These are phyloP conservation scores for Anagyrus pseudococci DNA, from an alignment of 2,888 invertebrate species.

Conservation along the genomic window DNA sequence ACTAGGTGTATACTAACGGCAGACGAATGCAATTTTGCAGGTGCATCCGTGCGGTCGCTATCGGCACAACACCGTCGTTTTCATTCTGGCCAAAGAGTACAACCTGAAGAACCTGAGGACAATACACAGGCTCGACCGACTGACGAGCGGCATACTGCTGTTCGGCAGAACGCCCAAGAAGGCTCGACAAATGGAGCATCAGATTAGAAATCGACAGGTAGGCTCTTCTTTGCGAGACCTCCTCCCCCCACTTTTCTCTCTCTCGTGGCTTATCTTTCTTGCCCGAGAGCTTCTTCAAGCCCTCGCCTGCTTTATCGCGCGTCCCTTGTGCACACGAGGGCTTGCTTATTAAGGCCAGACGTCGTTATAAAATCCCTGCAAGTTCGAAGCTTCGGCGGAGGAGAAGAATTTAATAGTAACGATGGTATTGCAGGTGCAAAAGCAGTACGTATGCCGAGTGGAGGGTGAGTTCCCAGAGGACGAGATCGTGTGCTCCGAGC, in stretches of 20 bases:
- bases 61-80: conserved; percentile 95
- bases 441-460: conserved; percentile 94
- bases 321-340: too few species aligned
- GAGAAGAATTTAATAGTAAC: not conserved
- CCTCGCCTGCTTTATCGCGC: not conserved
- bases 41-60: conserved; percentile 98
- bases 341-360: too few species aligned
- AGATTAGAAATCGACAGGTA: conserved; percentile 84
- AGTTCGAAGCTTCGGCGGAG: not conserved
- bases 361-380: too few species aligned
- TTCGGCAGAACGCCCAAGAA: conserved; percentile 94
- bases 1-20: too few species aligned
- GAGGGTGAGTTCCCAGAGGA: conserved; percentile 94
- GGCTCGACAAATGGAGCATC: conserved; percentile 94
- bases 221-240: not conserved
- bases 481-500: conserved; percentile 85
- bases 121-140: conserved; percentile 93
- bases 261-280: not conserved
- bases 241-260: not conserved
- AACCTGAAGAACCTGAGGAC: conserved; percentile 92
- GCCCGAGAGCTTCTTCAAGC: not conserved
- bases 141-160: conserved; percentile 92
- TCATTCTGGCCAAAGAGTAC: conserved; percentile 95
- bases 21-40: conserved; percentile 69
- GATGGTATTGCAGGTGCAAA: conserved; percentile 70